These are phyloP conservation scores for Chesias legatella DNA, from an alignment of 2,888 invertebrate species.

Conservation along the genomic window DNA sequence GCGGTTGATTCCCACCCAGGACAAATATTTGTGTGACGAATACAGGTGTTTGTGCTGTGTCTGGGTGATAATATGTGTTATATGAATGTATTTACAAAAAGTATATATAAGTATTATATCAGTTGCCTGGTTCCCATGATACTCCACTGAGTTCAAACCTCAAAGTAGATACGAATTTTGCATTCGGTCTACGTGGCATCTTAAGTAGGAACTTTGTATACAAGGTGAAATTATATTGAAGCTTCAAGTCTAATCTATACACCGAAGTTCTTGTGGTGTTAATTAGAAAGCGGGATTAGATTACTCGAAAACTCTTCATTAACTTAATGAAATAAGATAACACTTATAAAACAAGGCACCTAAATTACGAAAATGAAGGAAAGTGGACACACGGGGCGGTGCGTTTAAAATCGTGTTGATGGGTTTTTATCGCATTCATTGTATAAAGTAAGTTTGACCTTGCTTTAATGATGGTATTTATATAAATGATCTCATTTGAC, in stretches of 20 bases:
- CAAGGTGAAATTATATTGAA: slow-evolving; percentile 12
- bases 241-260: slow-evolving; percentile 29
- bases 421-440: no score
- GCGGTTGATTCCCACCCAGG: no score
- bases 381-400: slow-evolving; percentile 12
- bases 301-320: slow-evolving; percentile 59
- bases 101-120: no score
- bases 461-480: no score
- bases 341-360: slow-evolving; percentile 48
- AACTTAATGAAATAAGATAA: slow-evolving; percentile 67
- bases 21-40: no score
- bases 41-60: no score
- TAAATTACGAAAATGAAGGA: slow-evolving; percentile 47
- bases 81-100: no score
- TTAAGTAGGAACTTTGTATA: slow-evolving; percentile 9
- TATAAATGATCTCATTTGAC: no score
- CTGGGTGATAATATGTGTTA: no score
- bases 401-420: neutral
- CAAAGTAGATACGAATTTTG: neutral
- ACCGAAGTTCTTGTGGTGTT: slow-evolving; percentile 43
- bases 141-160: no score
- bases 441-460: no score
- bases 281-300: slow-evolving; percentile 58
- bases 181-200: neutral
- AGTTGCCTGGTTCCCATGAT: no score